Percentiles rank a stretch among this genome's conserved stretches.
Conservation (phyloP, 2,113 vertebrate species). For the Ictidomys tridecemlineatus region DNA sequence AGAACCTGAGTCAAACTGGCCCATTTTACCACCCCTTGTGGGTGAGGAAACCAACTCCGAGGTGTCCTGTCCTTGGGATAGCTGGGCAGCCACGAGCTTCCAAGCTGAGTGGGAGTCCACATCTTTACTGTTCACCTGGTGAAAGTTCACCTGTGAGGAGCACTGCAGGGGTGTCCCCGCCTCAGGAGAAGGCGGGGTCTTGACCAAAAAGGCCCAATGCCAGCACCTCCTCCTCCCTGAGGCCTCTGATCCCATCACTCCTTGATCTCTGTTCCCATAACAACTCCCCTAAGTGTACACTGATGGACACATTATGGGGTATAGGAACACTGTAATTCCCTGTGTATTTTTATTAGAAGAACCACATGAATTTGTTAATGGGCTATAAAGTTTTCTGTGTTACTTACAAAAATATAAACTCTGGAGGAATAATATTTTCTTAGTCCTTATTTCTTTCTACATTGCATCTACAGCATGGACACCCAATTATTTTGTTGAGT, state of each 20-base stretch:
- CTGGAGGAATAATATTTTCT: background rate
- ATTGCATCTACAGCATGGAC: background rate
- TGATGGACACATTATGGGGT: too few species aligned
- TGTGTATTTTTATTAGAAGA: background rate
- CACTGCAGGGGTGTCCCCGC: too few species aligned
- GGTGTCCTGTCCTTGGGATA: background rate
- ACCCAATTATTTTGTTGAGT: background rate
- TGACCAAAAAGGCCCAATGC: background rate
- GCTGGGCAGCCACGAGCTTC: background rate
- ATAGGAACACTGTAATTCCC: background rate
- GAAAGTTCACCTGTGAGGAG: background rate
- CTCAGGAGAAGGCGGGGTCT: background rate
- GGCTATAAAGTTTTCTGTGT: background rate
- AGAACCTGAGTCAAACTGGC: background rate
- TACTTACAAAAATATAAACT: background rate
- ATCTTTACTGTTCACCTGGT: background rate
- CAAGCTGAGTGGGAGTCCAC: fast-evolving
- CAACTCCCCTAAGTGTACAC: background rate
- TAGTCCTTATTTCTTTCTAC: background rate
- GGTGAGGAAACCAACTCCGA: background rate
- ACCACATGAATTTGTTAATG: background rate
- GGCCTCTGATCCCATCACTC: too few species aligned
- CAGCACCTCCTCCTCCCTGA: background rate
- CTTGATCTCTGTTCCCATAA: background rate
- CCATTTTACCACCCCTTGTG: background rate